Percentiles rank a stretch among this genome's conserved stretches.
These are phyloP conservation scores for Gryllus longicercus DNA, from an alignment of 2,888 invertebrate species.

Conservation along the genomic window DNA sequence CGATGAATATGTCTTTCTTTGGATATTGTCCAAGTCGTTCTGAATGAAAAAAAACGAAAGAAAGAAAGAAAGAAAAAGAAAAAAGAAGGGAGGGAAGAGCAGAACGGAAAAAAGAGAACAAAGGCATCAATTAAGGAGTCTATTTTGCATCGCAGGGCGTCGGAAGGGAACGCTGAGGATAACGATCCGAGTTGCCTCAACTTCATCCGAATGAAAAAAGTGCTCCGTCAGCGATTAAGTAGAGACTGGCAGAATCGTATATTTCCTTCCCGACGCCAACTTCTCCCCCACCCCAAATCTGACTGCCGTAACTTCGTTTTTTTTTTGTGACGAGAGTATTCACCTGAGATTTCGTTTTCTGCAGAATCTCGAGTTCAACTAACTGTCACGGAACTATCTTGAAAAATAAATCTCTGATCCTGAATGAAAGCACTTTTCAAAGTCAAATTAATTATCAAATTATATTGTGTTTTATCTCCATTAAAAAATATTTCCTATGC, in stretches of 20 bases:
- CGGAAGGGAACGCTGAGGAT: not conserved
- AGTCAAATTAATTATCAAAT: too few relatives aligned
- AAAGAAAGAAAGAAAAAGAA: not conserved
- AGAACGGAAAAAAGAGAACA: not conserved
- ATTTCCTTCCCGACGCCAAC: not conserved
- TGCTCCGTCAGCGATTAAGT: not conserved
- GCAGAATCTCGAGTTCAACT: too few relatives aligned
- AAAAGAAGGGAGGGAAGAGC: not conserved
- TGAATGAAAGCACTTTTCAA: too few relatives aligned
- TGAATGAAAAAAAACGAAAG: not conserved
- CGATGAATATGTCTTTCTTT: not conserved
- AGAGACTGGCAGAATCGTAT: not conserved
- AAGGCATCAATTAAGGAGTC: constrained; percentile 7
- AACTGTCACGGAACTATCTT: too few relatives aligned
- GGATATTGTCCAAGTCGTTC: not conserved
- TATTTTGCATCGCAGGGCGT: not conserved
- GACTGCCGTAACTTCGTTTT: too few relatives aligned
- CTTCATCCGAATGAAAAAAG: not conserved
- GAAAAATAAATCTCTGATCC: too few relatives aligned
- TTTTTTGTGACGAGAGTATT: too few relatives aligned
- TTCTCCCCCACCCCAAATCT: not conserved
- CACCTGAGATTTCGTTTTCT: too few relatives aligned
- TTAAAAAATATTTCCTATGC: too few relatives aligned
- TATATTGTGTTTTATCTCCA: too few relatives aligned
- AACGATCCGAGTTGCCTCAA: not conserved